A percentile compares a stretch with the other conserved stretches of the same genome.
These are phyloP conservation scores for Hypomecis punctinalis DNA, from an alignment of 2,888 invertebrate genomes.

Conservation along the genomic window DNA sequence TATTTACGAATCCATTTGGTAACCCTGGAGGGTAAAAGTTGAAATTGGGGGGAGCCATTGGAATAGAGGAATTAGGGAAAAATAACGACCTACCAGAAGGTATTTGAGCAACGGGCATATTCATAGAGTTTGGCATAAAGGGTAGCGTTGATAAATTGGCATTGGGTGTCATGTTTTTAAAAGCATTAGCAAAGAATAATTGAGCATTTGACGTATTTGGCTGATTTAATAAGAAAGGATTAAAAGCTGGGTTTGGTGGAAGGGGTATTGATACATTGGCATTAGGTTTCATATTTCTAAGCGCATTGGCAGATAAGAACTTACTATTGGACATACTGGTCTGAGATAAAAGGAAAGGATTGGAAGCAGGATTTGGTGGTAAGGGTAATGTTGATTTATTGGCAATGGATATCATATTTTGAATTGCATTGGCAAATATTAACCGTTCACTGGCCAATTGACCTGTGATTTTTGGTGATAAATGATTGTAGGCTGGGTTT, in stretches of 20 bases:
- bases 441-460: too few relatives aligned
- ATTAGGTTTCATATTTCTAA: neutral
- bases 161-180: neutral
- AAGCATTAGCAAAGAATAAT: too few relatives aligned
- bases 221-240: too few relatives aligned
- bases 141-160: neutral
- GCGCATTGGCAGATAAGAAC: neutral
- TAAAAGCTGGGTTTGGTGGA: too few relatives aligned
- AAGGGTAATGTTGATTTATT: neutral
- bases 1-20: too few relatives aligned
- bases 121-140: neutral
- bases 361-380: neutral
- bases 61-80: neutral
- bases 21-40: too few relatives aligned
- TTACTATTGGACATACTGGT: too few relatives aligned
- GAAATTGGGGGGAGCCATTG: too few relatives aligned
- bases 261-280: neutral
- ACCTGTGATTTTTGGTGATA: too few relatives aligned
- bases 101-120: neutral
- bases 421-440: too few relatives aligned
- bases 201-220: too few relatives aligned
- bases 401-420: neutral
- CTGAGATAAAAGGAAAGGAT: too few relatives aligned
- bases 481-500: neutral
- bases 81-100: neutral